phyloP scores from a whole-genome alignment of 2,113 vertebrate genomes.

The Takifugu bimaculatus region DNA sequence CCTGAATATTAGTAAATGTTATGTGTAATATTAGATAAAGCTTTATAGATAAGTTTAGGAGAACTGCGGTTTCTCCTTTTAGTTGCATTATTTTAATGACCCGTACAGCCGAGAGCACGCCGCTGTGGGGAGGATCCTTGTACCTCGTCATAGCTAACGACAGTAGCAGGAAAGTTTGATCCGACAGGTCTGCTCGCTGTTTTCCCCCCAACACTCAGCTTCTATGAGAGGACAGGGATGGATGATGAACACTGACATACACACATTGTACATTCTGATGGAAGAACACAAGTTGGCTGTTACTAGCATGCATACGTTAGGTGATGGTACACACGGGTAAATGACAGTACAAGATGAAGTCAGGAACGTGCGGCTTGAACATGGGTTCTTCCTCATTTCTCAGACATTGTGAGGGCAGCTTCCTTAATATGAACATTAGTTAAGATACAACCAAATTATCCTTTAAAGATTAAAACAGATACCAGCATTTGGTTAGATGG shows the following conservation, averaged over 20 bases:
- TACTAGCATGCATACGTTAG: constrained; percentile 29
- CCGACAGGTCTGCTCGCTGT: constrained; percentile 71
- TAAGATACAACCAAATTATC: constrained; percentile 4
- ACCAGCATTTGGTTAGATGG: constrained; percentile 14
- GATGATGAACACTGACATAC: constrained; percentile 59
- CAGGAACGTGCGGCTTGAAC: too few species aligned
- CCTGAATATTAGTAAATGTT: too few species aligned
- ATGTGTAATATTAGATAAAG: too few species aligned
- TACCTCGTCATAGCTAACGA: constrained; percentile 80
- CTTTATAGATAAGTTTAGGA: constrained; percentile 37
- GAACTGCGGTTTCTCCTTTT: not conserved
- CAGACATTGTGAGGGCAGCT: not conserved
- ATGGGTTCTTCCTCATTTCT: not conserved
- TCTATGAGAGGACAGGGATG: constrained; percentile 71
- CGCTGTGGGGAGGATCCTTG: constrained; percentile 59
- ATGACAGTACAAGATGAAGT: constrained; percentile 9
- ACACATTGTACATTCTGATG: constrained; percentile 29
- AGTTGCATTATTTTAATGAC: constrained; percentile 9
- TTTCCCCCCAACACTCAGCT: constrained; percentile 71
- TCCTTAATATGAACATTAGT: constrained; percentile 6
- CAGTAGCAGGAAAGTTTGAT: constrained; percentile 74
- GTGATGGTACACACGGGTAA: constrained; percentile 19
- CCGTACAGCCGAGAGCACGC: constrained; percentile 49
- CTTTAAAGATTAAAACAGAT: constrained; percentile 1
- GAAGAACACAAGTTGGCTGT: constrained; percentile 39